Evolutionary conservation across 2,113 vertebrate species (phyloP), one percentile per base, ranked within the genome.

Genomic region (Gymnogyps californianus): DNA sequence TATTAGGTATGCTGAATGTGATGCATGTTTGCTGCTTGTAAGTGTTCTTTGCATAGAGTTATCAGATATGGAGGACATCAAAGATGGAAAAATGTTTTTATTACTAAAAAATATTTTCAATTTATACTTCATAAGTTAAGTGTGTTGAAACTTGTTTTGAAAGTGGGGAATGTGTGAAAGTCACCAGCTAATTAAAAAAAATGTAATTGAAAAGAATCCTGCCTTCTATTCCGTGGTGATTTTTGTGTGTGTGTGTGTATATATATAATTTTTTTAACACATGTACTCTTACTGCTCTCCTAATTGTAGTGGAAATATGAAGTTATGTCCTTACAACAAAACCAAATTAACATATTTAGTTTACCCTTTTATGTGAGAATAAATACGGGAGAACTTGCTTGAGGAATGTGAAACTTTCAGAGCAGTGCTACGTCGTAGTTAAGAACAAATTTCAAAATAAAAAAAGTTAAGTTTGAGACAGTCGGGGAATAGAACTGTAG

Each of bases 381-480:
- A 83, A 83, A 25, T 62, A 14, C 6, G 15, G 46, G n/a, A 83
- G 21, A n/a, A 25, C 6, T 54, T 89, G 16, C 32, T 42, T 49
- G 55, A 81, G 34, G 13, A 29, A 9, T 34, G 18, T 38, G 21
- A 14, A 54, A 36, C 18, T n/a, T 47, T 11, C 32, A 40, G 29
- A 69, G n/a, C 0, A 2, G 11, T 16, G 4, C 19, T 61, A 9
- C 17, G 11, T 58, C 0, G 0, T 13, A 64, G 14, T 61, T 72
- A 24, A 57, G 28, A 77, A 29, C 1, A 51, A 21, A 13, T 46
- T 74, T 57, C 15, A 70, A 28, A 80, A 40, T 42, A 18, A 67
- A 29, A 42, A 20, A 46, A 32, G 2, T 31, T 19, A 64, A 52
- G 16, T 5, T 18, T 4, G 9, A 47, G 42, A 3, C 8, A 31